Percentiles rank a stretch among this genome's conserved stretches.
These are phyloP conservation scores for Toxotes lorentzi DNA, from an alignment of 2,797 vertebrate genomes.

Conservation along the genomic window DNA sequence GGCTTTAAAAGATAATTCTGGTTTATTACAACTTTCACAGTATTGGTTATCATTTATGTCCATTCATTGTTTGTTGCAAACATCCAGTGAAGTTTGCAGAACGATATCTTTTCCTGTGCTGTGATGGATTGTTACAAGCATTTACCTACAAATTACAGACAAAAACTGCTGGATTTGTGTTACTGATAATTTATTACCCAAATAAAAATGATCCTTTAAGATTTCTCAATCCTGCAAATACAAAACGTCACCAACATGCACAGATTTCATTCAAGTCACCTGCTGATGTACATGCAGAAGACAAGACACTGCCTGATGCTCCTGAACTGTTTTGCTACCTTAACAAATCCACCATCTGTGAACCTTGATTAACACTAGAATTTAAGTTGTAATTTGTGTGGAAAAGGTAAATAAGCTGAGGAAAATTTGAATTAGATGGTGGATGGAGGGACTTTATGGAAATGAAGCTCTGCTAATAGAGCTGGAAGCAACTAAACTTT, in stretches of 20 bases:
- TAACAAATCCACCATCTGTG: not conserved
- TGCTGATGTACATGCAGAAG: not conserved
- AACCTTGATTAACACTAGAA: not conserved
- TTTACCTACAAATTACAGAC: not conserved
- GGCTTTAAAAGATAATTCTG: not conserved
- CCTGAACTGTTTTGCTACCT: not conserved
- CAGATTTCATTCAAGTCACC: not conserved
- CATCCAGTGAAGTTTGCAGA: no score
- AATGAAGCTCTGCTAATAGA: not conserved
- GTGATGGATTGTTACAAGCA: not conserved
- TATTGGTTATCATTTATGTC: not conserved
- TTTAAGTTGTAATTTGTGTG: no score
- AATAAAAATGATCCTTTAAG: not conserved
- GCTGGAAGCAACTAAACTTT: no score
- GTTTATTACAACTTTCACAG: not conserved
- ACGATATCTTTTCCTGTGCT: not conserved
- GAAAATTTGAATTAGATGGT: not conserved
- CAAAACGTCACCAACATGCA: not conserved
- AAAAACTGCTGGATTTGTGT: not conserved
- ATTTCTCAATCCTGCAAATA: not conserved
- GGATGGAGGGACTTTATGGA: not conserved
- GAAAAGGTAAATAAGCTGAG: no score
- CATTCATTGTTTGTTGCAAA: no score
- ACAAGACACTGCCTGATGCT: not conserved
- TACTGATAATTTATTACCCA: not conserved